These are phyloP conservation scores for Platichthys flesus DNA, from an alignment of 2,113 vertebrate genomes.

Conservation along the genomic window DNA sequence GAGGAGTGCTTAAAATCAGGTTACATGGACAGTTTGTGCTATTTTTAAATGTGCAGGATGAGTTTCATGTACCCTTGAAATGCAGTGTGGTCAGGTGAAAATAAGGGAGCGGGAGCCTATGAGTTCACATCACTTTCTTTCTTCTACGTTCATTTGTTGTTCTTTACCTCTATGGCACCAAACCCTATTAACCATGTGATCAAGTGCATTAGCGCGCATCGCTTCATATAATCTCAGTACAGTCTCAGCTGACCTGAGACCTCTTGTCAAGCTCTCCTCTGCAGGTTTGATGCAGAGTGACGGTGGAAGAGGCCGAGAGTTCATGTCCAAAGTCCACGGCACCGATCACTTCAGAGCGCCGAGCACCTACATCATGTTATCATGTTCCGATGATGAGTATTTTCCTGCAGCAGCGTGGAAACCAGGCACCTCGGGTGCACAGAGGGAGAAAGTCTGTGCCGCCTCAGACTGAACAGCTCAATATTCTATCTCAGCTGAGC, in stretches of 20 bases:
- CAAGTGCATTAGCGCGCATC: background rate
- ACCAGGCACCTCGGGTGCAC: constrained; percentile 14
- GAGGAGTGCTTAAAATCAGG: constrained; percentile 39
- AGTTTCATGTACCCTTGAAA: constrained; percentile 17
- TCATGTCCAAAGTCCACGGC: constrained; percentile 24
- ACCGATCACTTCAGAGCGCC: constrained; percentile 25
- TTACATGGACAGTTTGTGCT: constrained; percentile 45
- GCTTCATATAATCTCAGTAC: constrained; percentile 16
- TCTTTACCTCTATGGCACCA: constrained; percentile 9
- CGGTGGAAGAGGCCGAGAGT: constrained; percentile 41
- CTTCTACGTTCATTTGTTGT: background rate
- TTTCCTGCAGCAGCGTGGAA: constrained; percentile 35
- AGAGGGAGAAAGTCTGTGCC: constrained; percentile 29
- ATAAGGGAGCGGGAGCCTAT: background rate
- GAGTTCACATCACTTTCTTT: background rate
- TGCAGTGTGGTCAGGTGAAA: constrained; percentile 25
- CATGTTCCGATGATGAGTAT: constrained; percentile 57
- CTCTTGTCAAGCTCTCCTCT: background rate
- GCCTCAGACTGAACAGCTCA: constrained; percentile 36
- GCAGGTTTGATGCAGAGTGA: constrained; percentile 29
- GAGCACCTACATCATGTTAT: constrained; percentile 43
- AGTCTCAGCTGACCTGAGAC: constrained; percentile 13
- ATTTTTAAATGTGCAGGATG: constrained; percentile 49
- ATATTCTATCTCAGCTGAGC: constrained; percentile 52
- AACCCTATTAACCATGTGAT: background rate